Conservation (phyloP, 2,888 invertebrate species). For the Brachycybe producta region DNA sequence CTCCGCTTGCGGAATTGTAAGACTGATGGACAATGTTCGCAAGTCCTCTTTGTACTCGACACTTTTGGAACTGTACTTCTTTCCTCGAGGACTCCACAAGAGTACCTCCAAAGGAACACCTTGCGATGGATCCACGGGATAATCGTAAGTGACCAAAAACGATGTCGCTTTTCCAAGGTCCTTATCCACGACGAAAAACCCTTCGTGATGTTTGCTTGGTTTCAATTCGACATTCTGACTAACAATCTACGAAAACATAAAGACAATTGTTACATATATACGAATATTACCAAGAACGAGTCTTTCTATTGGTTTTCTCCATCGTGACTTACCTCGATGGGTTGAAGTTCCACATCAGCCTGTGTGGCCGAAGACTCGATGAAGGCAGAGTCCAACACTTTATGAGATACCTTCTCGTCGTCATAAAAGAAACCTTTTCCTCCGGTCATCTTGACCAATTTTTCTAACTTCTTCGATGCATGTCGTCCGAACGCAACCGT, state of each 20-base stretch:
- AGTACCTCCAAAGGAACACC: conserved; percentile 9
- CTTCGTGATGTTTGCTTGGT: conserved; percentile 4
- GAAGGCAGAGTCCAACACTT: conserved; percentile 18
- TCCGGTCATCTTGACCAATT: conserved; percentile 18
- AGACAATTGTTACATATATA: background rate
- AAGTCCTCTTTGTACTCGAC: conserved; percentile 20
- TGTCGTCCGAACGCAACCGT: conserved; percentile 19
- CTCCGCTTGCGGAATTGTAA: conserved; percentile 22
- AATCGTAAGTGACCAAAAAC: conserved; percentile 20
- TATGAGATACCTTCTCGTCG: conserved; percentile 17
- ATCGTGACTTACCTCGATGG: conserved; percentile 16
- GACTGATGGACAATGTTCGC: conserved; percentile 20
- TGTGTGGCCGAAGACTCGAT: conserved; percentile 18
- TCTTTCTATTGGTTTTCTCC: too few relatives aligned
- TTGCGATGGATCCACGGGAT: background rate
- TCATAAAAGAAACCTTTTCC: conserved; percentile 20
- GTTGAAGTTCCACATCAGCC: conserved; percentile 19
- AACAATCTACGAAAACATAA: conserved; percentile 15
- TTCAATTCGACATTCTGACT: conserved; percentile 12
- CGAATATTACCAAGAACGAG: background rate
- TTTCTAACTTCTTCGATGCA: conserved; percentile 19
- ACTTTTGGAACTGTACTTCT: conserved; percentile 18
- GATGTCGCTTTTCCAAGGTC: conserved; percentile 22
- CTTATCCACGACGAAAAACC: conserved; percentile 19
- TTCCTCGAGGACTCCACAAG: conserved; percentile 21